phyloP scores from a whole-genome alignment of 2,888 invertebrate species.

The Timandra comae region DNA sequence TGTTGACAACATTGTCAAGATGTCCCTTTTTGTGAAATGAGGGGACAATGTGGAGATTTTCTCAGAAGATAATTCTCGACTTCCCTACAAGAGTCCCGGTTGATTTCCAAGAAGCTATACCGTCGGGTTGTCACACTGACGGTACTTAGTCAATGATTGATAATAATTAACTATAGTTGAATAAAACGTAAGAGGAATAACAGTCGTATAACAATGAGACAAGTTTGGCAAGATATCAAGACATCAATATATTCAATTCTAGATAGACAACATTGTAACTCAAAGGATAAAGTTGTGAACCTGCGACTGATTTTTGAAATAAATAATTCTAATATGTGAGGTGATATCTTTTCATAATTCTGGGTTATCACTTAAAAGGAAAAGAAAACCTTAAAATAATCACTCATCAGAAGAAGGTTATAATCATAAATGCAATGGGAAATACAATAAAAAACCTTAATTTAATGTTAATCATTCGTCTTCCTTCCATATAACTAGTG shows the following conservation, averaged over 20 bases:
- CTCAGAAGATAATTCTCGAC: slow-evolving; percentile 45
- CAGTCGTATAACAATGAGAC: too few species aligned
- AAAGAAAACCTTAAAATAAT: too few species aligned
- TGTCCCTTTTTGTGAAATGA: slow-evolving; percentile 42
- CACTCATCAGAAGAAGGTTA: too few species aligned
- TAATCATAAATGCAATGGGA: neutral
- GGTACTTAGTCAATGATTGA: slow-evolving; percentile 12
- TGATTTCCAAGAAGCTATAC: slow-evolving; percentile 45
- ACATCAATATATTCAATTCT: too few species aligned
- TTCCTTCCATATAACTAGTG: slow-evolving; percentile 12
- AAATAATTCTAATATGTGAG: too few species aligned
- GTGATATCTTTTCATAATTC: too few species aligned
- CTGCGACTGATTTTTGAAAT: too few species aligned
- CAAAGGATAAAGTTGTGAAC: too few species aligned
- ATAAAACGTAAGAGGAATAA: slow-evolving; percentile 21
- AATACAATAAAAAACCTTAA: slow-evolving; percentile 7
- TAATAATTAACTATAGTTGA: slow-evolving; percentile 16
- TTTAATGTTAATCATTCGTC: slow-evolving; percentile 5
- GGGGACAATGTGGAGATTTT: slow-evolving; percentile 37
- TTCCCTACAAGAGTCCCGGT: slow-evolving; percentile 45
- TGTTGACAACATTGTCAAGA: slow-evolving; percentile 20
- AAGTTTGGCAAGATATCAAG: too few species aligned
- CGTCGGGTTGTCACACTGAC: slow-evolving; percentile 12
- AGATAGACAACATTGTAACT: too few species aligned
- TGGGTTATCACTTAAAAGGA: too few species aligned